Base-by-base conservation (phyloP, 2,113 vertebrate species). In the Thunnus thynnus region DNA sequence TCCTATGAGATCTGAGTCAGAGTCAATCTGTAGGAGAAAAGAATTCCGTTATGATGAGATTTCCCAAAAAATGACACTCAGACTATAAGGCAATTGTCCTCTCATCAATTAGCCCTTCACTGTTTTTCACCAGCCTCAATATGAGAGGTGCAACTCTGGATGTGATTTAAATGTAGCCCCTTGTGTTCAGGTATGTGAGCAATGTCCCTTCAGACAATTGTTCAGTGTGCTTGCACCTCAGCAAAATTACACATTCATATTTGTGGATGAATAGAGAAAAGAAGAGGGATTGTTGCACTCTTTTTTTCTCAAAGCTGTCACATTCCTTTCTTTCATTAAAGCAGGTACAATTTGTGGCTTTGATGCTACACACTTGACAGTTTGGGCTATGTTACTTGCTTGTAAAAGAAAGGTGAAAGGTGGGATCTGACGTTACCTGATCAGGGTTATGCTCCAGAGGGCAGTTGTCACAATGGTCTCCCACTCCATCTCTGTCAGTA, bases 391-490 rank as follows among this genome's bases (percentile, higher is more conserved):
- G 47, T 46, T 50, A 71, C 13, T 46, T n/a, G 63, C 44, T 76
- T 78, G 20, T 69, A 16, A 58, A 41, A 18, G 5, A 48, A 75
- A 81, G 25, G 44, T 25, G 22, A 79, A 72, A 83, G 30, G 25
- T 41, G 48, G 62, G 3, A 50, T 48, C 13, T 82, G 41, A 58
- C 0, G 0, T 89, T 92, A 99, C 98, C 97, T 99, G 98, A 83
- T 99, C 97, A 76, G 98, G 97, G 89, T 99, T 99, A 92, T 99
- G 97, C 89, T 97, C 97, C 84, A 99, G 89, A 51, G 98, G 98
- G 80, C 98, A 99, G 93, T 99, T 99, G 90, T 99, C 98, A 89
- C 98, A 99, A 61, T 99, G 98, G 92, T 99, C 98, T 91, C 98
- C 98, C 78, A 99, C 97, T 9, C 98, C 97, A 60, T 99, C 98